Conservation (phyloP, 2,888 invertebrate genomes). For the Tetragonisca angustula region DNA sequence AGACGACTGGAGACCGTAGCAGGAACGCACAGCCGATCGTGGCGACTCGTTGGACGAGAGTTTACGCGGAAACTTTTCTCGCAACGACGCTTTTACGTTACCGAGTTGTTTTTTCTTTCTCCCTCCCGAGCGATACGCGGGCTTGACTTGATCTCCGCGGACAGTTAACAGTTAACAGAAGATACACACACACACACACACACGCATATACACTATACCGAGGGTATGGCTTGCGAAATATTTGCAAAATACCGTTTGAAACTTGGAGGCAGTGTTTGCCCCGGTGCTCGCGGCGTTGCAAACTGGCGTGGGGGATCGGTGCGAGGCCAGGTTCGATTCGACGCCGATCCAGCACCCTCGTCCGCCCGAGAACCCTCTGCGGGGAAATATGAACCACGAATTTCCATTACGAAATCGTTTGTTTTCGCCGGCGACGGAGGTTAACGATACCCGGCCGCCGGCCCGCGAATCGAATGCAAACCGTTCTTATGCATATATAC, state of each 20-base stretch:
- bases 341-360: neutral
- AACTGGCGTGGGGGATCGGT: too few relatives aligned
- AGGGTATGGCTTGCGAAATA: slow-evolving; percentile 11
- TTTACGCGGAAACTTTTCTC: slow-evolving; percentile 48
- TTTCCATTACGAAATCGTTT: slow-evolving; percentile 71
- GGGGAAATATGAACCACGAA: slow-evolving; percentile 64
- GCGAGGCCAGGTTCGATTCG: slow-evolving; percentile 4
- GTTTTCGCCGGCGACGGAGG: slow-evolving; percentile 52
- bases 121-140: neutral
- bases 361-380: slow-evolving; percentile 10
- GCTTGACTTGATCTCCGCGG: too few relatives aligned
- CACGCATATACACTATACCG: slow-evolving; percentile 5
- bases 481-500: slow-evolving; percentile 66
- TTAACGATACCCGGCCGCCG: slow-evolving; percentile 61
- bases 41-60: slow-evolving; percentile 34
- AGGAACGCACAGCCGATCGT: slow-evolving; percentile 19
- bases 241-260: slow-evolving; percentile 19
- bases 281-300: neutral
- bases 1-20: neutral
- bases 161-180: slow-evolving; percentile 15
- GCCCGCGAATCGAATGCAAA: slow-evolving; percentile 69
- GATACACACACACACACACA: slow-evolving; percentile 18
- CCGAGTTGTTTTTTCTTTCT: slow-evolving; percentile 3
- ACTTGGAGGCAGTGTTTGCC: slow-evolving; percentile 8
- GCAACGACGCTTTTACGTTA: slow-evolving; percentile 49